Percentiles rank a stretch among this genome's conserved stretches.
Conservation (phyloP, 2,113 vertebrate species). For the Symphodus melops region DNA sequence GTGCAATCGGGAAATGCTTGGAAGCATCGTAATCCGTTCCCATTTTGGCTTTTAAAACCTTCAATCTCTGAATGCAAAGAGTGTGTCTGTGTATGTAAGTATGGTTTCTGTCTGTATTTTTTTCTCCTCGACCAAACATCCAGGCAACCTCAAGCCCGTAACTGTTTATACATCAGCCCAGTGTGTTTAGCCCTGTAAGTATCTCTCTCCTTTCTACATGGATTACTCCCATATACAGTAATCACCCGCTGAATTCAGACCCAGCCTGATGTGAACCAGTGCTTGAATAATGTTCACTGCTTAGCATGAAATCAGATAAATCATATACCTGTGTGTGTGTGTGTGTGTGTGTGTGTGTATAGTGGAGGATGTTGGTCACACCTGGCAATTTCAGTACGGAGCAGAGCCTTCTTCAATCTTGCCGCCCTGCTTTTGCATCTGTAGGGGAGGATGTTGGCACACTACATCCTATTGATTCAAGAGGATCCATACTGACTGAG, state of each 20-base stretch:
- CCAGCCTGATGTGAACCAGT: constrained; percentile 7
- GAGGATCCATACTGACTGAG: constrained; percentile 32
- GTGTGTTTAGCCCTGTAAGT: constrained; percentile 1
- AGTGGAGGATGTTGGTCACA: constrained; percentile 7
- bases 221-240: constrained; percentile 33
- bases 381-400: constrained; percentile 33
- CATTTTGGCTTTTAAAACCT: constrained; percentile 40
- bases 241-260: constrained; percentile 39
- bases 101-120: constrained; percentile 5
- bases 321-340: neutral
- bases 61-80: constrained; percentile 20
- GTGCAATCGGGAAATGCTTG: constrained; percentile 31
- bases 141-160: constrained; percentile 4
- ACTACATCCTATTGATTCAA: constrained; percentile 62
- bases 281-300: constrained; percentile 35
- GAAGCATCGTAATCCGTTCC: constrained; percentile 32
- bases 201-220: constrained; percentile 18
- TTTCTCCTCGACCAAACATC: constrained; percentile 10
- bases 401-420: constrained; percentile 30
- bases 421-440: constrained; percentile 9
- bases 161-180: constrained; percentile 29
- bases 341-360: neutral
- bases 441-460: constrained; percentile 22
- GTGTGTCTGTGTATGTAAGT: constrained; percentile 1
- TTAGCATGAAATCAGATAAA: constrained; percentile 50